Evolutionary conservation across 53 echinoderm and acorn worm species (phyloP).

Genomic region (Apostichopus leukothele): DNA sequence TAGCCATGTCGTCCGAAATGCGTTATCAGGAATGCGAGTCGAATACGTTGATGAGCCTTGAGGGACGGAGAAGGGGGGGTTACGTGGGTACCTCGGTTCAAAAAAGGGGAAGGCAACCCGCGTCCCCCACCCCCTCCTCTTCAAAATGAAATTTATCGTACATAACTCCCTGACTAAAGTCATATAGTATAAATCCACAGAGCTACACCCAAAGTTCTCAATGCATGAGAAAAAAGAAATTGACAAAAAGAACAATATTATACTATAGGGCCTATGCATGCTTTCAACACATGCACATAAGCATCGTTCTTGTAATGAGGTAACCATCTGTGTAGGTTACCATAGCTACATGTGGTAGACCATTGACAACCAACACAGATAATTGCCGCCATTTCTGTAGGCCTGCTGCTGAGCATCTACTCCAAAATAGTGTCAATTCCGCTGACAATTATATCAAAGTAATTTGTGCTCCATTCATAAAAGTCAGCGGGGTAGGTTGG

Average conservation of each 20-base stretch:
- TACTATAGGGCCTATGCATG: background rate
- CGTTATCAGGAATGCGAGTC: too few species aligned
- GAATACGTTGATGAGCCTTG: too few species aligned
- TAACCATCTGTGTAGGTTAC: background rate
- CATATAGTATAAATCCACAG: too few species aligned
- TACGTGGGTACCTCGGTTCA: too few species aligned
- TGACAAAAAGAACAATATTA: background rate
- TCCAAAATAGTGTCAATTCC: conserved; percentile 22
- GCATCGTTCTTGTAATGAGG: background rate
- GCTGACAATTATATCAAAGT: conserved; percentile 35
- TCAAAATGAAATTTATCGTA: too few species aligned
- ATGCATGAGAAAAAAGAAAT: too few species aligned
- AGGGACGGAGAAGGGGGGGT: too few species aligned
- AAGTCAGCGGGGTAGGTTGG: conserved; percentile 1
- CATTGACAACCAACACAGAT: background rate
- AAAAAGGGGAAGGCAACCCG: too few species aligned
- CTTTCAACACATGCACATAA: background rate
- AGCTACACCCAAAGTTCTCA: too few species aligned
- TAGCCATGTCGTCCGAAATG: too few species aligned
- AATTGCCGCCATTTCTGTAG: conserved; percentile 13
- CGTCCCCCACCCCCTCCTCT: too few species aligned
- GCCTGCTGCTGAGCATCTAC: conserved; percentile 4
- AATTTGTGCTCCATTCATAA: conserved; percentile 17
- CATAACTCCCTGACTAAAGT: too few species aligned
- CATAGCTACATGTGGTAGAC: conserved; percentile 1